Evolutionary conservation across 1,140 invertebrate species (phyloP).

Genomic region (Drosophila prosaltans): DNA sequence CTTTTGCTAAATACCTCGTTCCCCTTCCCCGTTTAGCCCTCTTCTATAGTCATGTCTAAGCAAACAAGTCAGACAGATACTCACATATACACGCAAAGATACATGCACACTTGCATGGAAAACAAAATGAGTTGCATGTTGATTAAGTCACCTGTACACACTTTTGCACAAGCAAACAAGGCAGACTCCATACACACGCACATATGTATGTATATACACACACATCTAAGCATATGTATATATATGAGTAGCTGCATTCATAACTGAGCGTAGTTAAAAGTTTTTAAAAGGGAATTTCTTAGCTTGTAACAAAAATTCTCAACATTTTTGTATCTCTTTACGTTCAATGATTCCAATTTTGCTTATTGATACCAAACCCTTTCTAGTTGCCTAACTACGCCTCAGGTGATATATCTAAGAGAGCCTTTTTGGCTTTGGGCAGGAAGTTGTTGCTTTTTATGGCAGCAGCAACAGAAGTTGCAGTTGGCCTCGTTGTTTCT

Average conservation of each 20-base stretch:
- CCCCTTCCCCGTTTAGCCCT: background rate
- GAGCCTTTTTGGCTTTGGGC: constrained; percentile 69
- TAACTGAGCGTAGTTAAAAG: background rate
- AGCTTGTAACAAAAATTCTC: no score
- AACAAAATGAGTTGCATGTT: constrained; percentile 81
- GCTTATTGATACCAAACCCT: background rate
- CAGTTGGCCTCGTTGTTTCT: constrained; percentile 9
- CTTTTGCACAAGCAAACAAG: constrained; percentile 65
- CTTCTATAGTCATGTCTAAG: constrained; percentile 29
- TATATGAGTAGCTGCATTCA: background rate
- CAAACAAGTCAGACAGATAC: constrained; percentile 53
- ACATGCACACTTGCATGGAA: constrained; percentile 51
- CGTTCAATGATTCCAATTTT: background rate
- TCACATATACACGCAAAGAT: constrained; percentile 18
- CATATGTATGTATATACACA: background rate
- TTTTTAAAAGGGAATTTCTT: background rate
- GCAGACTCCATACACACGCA: constrained; percentile 11
- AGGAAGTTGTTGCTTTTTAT: constrained; percentile 75
- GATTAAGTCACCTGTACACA: constrained; percentile 81
- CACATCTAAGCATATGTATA: background rate
- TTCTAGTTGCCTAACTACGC: background rate
- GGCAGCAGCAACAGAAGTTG: constrained; percentile 54
- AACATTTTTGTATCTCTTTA: background rate
- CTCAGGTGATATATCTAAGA: constrained; percentile 19
- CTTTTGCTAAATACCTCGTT: constrained; percentile 67